These are phyloP conservation scores for Ptychobarbus kaznakovi DNA, from an alignment of 2,797 vertebrate species.

Conservation along the genomic window DNA sequence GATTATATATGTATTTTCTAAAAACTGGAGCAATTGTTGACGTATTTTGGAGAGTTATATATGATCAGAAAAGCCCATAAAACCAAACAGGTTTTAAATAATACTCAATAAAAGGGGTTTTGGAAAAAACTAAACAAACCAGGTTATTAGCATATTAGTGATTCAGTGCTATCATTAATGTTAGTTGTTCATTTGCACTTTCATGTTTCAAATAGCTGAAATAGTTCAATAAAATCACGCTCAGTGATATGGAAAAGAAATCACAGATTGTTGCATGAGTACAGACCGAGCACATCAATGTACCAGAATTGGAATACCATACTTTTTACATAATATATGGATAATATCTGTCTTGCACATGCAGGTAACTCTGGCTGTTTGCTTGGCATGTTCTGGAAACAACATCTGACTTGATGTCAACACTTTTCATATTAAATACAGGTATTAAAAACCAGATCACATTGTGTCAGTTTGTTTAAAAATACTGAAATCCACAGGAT, in stretches of 20 bases:
- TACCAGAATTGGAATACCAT: not conserved
- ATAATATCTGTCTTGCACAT: not conserved
- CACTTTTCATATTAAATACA: conserved; percentile 25
- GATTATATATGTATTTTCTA: conserved; percentile 10
- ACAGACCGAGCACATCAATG: not conserved
- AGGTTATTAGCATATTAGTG: not conserved
- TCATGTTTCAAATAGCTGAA: not conserved
- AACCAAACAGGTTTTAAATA: not conserved
- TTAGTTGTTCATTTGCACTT: not conserved
- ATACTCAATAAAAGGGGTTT: not conserved
- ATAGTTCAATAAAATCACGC: not conserved
- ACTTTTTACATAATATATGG: not conserved
- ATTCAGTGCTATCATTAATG: not conserved
- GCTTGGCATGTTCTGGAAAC: conserved; percentile 49
- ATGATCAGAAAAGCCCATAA: not conserved
- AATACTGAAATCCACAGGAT: conserved; percentile 66
- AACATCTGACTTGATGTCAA: not conserved
- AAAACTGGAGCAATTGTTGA: conserved; percentile 3
- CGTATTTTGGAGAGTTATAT: not conserved
- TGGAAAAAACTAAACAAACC: not conserved
- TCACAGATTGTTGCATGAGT: not conserved
- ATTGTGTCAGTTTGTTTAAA: conserved; percentile 56
- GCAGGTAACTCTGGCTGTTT: conserved; percentile 32
- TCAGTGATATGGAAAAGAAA: not conserved
- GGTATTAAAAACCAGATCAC: conserved; percentile 42